Evolutionary conservation across 2,113 vertebrate genomes (phyloP).

Genomic region (Rhinichthys klamathensis): DNA sequence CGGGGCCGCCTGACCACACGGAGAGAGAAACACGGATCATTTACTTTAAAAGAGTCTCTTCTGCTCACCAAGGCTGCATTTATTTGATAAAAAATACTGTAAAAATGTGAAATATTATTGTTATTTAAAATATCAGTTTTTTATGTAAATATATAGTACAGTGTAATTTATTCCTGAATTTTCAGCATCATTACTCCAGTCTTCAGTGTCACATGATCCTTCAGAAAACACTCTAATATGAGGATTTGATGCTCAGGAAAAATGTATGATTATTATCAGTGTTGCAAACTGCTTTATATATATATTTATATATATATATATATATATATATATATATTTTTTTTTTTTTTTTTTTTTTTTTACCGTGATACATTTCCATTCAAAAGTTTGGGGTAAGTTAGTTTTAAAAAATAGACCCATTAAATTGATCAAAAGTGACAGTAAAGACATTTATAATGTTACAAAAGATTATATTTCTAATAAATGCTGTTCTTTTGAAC

Average conservation of each 20-base stretch:
- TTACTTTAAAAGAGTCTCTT: not conserved
- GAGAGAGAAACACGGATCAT: rapidly evolving
- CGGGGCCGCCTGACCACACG: constrained; percentile 85
- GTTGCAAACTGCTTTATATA: not conserved
- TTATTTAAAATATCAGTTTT: rapidly evolving
- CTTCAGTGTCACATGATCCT: not conserved
- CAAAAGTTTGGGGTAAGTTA: too few species aligned
- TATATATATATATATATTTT: too few species aligned
- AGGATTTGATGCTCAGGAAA: not conserved
- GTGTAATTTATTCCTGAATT: not conserved
- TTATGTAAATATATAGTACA: not conserved
- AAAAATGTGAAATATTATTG: not conserved
- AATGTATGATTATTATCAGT: not conserved
- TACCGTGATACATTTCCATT: not conserved
- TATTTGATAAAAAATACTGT: not conserved
- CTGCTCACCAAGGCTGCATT: not conserved
- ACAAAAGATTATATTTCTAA: not conserved
- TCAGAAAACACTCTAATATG: not conserved
- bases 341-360: not conserved
- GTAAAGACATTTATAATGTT: not conserved
- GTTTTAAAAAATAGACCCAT: not conserved
- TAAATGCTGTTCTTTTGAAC: too few species aligned
- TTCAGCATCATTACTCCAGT: not conserved
- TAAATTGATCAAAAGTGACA: not conserved
- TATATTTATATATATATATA: too few species aligned